Evolutionary conservation across 1,140 invertebrate species (phyloP).

Genomic region (Eciton burchellii): DNA sequence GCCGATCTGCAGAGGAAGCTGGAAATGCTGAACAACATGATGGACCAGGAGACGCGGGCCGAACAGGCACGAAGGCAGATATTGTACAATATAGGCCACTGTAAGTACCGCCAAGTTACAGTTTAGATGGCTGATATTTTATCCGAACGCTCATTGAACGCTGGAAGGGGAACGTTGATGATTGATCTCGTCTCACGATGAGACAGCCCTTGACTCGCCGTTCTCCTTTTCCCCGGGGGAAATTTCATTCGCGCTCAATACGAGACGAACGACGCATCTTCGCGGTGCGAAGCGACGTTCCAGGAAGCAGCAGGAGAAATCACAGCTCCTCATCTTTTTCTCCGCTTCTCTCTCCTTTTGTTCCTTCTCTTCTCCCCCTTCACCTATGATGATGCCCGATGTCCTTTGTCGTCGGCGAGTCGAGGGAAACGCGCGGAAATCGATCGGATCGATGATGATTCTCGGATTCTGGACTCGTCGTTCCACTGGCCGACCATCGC

Average conservation of each 20-base stretch:
- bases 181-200: constrained; percentile 62
- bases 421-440: constrained; percentile 1
- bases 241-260: constrained; percentile 19
- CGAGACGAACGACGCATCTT: neutral
- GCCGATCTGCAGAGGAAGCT: constrained; percentile 96
- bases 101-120: constrained; percentile 86
- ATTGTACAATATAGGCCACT: constrained; percentile 89
- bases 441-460: constrained; percentile 8
- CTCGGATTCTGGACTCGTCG: neutral
- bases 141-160: constrained; percentile 51
- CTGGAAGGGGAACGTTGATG: constrained; percentile 41
- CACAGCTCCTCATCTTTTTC: neutral
- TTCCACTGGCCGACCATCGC: neutral
- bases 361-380: too few relatives aligned
- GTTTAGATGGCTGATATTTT: constrained; percentile 70
- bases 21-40: constrained; percentile 95
- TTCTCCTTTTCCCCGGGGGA: neutral
- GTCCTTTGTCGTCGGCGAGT: too few relatives aligned
- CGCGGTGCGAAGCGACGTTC: neutral
- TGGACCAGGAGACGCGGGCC: constrained; percentile 91
- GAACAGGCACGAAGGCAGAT: constrained; percentile 88
- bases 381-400: too few relatives aligned
- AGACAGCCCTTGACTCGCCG: constrained; percentile 20
- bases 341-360: constrained; percentile 30
- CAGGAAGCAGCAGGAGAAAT: constrained; percentile 37